Conservation (phyloP, 2,797 vertebrate species). For the Intellagama lesueurii region DNA sequence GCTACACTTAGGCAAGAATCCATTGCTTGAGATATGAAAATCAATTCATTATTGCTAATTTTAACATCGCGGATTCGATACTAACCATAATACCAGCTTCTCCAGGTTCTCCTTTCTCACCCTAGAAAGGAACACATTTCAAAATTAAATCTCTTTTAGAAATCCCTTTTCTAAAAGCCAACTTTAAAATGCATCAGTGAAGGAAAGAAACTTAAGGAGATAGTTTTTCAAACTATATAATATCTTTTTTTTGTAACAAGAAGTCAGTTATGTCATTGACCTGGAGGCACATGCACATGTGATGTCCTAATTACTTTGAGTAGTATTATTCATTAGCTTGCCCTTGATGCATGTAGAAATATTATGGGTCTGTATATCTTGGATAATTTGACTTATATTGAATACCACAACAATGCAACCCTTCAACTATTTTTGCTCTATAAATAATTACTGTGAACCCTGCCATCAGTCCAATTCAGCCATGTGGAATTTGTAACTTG, state of each 20-base stretch:
- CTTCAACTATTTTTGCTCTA: background rate
- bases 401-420: background rate
- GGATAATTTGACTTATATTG: background rate
- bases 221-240: background rate
- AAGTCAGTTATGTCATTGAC: background rate
- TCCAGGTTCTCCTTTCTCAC: conserved; percentile 86
- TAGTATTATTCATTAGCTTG: background rate
- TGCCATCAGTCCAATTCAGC: conserved; percentile 2
- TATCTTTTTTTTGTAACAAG: background rate
- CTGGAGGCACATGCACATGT: background rate
- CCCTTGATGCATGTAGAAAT: background rate
- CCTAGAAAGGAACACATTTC: conserved; percentile 59
- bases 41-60: background rate
- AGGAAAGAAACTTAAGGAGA: background rate
- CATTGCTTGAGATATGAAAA: background rate
- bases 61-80: conserved; percentile 19
- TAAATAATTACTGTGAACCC: background rate
- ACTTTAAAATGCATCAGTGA: background rate
- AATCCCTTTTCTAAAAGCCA: background rate
- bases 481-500: background rate
- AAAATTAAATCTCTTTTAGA: background rate
- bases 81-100: conserved; percentile 86
- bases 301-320: background rate
- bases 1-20: background rate
- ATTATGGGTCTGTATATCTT: no score